Base-by-base conservation (phyloP, 2,888 invertebrate species). In the Parnassius mnemosyne region DNA sequence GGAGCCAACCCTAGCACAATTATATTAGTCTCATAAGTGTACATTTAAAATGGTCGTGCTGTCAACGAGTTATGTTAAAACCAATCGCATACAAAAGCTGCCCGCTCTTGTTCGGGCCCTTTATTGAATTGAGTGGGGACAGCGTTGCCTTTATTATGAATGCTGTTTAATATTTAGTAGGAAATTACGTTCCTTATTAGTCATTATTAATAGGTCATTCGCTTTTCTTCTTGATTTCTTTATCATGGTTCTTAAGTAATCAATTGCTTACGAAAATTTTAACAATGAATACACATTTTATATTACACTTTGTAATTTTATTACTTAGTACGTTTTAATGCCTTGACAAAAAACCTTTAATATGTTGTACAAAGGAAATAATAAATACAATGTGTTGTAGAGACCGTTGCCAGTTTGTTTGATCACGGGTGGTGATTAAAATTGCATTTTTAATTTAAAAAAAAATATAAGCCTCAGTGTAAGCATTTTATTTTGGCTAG, bases 41-140 rank as follows among this genome's bases (percentile, higher is more conserved):
- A 75, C 75, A 68, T 67, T 70, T 69, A 66, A 66, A 70, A 72
- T 76, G 76, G 74, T 68, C 71, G 66, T 59, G 64, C 64, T 70
- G 71, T 77, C 75, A 75, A 77, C 77, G 75, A 76, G 77, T 80
- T 80, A 78, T 80, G 80, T 80, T 62, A 76, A 79, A 82, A 79
- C 70, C 74, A 73, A 80, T 81, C 71, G 74, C 71, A 67, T 71
- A 69, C 70, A 69, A 75, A 74, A 73, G 71, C 70, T 74, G 72
- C 69, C 69, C 68, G 74, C 72, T 72, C 72, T 75, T 76, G 75
- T 77, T 77, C 76, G 69, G 50, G 65, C 65, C 69, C 70, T 73
- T 75, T 76, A 76, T 74, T 75, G 70, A 77, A 76, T 71, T 71
- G 71, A 66, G 67, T 69, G 66, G 70, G 68, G 72, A 72, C 67